Evolutionary conservation across 2,113 vertebrate species (phyloP).

Genomic region (Platycercus adscitus): DNA sequence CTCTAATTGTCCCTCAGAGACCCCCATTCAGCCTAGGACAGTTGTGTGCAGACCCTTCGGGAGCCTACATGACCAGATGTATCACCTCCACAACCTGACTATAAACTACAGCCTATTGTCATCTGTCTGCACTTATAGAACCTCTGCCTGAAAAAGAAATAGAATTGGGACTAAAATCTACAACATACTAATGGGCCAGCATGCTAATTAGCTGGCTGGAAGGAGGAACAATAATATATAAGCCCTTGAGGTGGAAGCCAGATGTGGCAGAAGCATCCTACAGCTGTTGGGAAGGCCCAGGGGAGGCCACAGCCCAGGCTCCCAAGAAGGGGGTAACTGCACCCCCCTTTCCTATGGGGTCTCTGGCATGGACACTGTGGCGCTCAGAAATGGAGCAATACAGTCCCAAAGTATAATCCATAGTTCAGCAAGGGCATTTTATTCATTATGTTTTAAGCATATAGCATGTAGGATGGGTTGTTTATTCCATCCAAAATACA

Average conservation of each 20-base stretch:
- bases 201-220: background rate
- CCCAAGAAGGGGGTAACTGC: background rate
- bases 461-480: background rate
- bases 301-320: background rate
- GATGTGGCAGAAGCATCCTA: background rate
- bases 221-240: conserved; percentile 1
- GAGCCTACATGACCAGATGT: background rate
- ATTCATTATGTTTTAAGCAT: background rate
- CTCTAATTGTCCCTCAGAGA: background rate
- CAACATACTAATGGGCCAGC: fast-evolving
- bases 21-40: background rate
- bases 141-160: background rate
- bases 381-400: background rate
- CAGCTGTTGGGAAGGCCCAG: background rate
- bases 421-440: background rate
- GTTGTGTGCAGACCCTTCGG: background rate
- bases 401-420: background rate
- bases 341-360: background rate
- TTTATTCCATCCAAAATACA: background rate
- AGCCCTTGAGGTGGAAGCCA: background rate
- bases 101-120: background rate
- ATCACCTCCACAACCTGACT: background rate
- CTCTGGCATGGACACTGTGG: background rate
- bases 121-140: background rate
- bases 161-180: background rate